Evolutionary conservation across 2,888 invertebrate species (phyloP).

Genomic region (Lasioglossum pauxillum): DNA sequence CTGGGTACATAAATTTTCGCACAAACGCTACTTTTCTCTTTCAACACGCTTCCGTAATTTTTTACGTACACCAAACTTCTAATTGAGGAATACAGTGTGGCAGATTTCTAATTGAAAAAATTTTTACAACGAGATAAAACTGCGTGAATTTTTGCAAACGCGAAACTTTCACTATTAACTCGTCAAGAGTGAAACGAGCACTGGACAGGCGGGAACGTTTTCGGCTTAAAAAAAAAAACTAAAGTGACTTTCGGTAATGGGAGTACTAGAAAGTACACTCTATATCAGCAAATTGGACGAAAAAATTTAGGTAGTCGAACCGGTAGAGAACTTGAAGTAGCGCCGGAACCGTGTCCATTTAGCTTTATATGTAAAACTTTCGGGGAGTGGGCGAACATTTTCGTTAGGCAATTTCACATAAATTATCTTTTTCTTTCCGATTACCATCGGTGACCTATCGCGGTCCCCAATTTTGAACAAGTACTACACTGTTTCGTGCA

Average conservation of each 20-base stretch:
- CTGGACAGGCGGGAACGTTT: neutral
- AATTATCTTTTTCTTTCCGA: neutral
- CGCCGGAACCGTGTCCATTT: neutral
- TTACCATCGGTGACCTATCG: neutral
- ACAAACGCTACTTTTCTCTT: neutral
- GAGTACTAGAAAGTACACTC: slow-evolving; percentile 5
- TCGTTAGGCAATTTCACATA: neutral
- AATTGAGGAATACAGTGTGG: neutral
- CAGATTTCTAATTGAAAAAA: neutral
- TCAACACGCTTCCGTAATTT: neutral
- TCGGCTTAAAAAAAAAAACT: neutral
- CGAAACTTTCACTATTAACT: neutral
- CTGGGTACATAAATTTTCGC: neutral
- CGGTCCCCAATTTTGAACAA: neutral
- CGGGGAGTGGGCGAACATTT: neutral
- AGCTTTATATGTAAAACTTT: neutral
- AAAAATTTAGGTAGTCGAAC: neutral
- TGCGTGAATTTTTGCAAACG: neutral
- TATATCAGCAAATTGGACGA: slow-evolving; percentile 7
- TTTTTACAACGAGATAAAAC: neutral
- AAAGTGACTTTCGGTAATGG: slow-evolving; percentile 13
- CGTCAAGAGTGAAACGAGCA: neutral
- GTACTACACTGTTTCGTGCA: neutral
- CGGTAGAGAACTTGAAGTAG: neutral
- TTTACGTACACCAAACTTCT: neutral